These are phyloP conservation scores for Margarornis squamiger DNA, from an alignment of 2,797 vertebrate species.

Conservation along the genomic window DNA sequence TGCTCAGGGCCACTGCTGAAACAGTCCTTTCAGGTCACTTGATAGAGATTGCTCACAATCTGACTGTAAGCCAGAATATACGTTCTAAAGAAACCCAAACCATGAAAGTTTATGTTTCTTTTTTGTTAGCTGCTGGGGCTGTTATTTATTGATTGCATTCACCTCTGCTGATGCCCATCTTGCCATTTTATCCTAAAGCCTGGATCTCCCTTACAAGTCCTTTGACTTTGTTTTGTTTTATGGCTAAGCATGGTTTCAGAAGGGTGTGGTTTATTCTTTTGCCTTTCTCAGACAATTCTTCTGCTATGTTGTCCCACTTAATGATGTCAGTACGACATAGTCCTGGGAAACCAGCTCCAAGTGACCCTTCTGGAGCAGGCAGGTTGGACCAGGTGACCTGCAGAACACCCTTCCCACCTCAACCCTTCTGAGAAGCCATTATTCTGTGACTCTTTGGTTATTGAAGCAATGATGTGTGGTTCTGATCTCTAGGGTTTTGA, in stretches of 20 bases:
- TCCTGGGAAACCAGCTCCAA: background rate
- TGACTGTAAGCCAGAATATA: background rate
- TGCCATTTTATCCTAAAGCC: background rate
- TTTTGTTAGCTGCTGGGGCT: background rate
- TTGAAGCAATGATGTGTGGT: background rate
- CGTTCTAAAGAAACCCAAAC: background rate
- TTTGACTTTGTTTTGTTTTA: background rate
- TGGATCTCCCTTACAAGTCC: rapidly evolving
- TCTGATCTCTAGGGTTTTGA: background rate
- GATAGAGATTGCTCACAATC: background rate
- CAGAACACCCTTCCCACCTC: background rate
- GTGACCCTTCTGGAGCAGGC: background rate
- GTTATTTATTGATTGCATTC: background rate
- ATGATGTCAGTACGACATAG: background rate
- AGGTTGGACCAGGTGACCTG: background rate
- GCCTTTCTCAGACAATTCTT: background rate
- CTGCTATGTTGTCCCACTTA: background rate
- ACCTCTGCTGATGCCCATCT: background rate
- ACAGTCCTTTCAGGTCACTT: background rate
- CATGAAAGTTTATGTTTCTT: background rate
- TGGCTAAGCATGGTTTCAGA: background rate
- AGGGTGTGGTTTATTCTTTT: background rate
- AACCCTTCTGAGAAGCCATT: background rate
- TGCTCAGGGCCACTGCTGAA: background rate
- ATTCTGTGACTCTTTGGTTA: background rate